These are phyloP conservation scores for Acanthurus tractus DNA, from an alignment of 2,797 vertebrate genomes.

Conservation along the genomic window DNA sequence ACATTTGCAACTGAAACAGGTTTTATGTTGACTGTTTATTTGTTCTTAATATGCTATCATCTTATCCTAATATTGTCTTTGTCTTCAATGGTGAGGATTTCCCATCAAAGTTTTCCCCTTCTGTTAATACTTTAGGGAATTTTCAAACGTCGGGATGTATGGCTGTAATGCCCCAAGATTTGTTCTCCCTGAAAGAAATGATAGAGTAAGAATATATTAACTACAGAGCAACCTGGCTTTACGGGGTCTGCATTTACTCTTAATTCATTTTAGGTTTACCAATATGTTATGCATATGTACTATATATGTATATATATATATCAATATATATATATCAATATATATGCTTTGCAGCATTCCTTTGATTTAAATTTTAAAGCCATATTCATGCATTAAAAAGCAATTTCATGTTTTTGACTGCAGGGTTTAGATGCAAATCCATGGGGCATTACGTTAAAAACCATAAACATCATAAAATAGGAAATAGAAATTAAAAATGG, in stretches of 20 bases:
- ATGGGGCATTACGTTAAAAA: conserved; percentile 96
- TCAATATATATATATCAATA: conserved; percentile 77
- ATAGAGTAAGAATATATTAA: conserved; percentile 99
- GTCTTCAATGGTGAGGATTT: conserved; percentile 99
- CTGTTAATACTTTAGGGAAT: conserved; percentile 99
- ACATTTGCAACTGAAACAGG: conserved; percentile 77
- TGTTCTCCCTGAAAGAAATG: conserved; percentile 99
- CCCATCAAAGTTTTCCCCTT: conserved; percentile 99
- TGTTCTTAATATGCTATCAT: conserved; percentile 92
- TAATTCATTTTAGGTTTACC: conserved; percentile 88
- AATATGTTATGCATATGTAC: conserved; percentile 81
- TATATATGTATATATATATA: conserved; percentile 63
- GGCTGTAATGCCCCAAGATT: conserved; percentile 99
- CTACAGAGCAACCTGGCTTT: conserved; percentile 99
- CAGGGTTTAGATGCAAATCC: conserved; percentile 93
- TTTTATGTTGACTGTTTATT: conserved; percentile 88
- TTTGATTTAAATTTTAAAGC: conserved; percentile 89
- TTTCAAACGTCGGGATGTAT: conserved; percentile 99
- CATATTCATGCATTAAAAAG: conserved; percentile 96
- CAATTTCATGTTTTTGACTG: conserved; percentile 88
- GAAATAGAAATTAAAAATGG: conserved; percentile 86
- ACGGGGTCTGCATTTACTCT: conserved; percentile 92
- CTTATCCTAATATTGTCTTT: conserved; percentile 99
- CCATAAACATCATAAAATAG: conserved; percentile 86
- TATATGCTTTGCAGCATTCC: conserved; percentile 85